A percentile compares a stretch with the other conserved stretches of the same genome.
These are phyloP conservation scores for Neosilurus mollespiculum DNA, from an alignment of 2,797 vertebrate species.

Conservation along the genomic window DNA sequence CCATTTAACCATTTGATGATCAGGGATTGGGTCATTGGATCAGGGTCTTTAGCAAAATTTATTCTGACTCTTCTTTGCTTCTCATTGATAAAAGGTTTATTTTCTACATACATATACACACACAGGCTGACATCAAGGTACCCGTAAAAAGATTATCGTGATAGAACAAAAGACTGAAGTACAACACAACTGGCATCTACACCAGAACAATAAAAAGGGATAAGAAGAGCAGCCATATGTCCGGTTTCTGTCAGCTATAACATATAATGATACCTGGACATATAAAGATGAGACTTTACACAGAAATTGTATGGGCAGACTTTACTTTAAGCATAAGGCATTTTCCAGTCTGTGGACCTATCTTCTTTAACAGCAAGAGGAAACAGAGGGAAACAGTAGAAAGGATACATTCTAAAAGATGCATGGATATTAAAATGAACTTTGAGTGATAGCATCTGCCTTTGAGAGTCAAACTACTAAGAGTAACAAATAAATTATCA, in stretches of 20 bases:
- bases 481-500: constrained; percentile 48
- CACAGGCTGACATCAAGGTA: too few species aligned
- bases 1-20: too few species aligned
- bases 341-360: constrained; percentile 33
- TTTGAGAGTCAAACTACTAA: constrained; percentile 10
- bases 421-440: constrained; percentile 34
- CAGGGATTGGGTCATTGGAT: too few species aligned
- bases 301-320: neutral
- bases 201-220: neutral
- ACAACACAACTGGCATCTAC: too few species aligned
- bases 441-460: constrained; percentile 40
- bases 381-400: constrained; percentile 28
- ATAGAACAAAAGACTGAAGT: too few species aligned
- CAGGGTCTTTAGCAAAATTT: too few species aligned
- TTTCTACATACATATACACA: too few species aligned
- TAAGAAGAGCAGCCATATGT: neutral
- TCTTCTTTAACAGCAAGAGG: constrained; percentile 31
- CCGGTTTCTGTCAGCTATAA: constrained; percentile 15
- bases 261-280: constrained; percentile 2
- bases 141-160: too few species aligned
- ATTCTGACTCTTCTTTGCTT: too few species aligned
- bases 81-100: too few species aligned
- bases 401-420: constrained; percentile 34
- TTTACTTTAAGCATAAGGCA: constrained; percentile 23
- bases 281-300: constrained; percentile 31